Evolutionary conservation across 1,140 invertebrate genomes (phyloP), one percentile per base, ranked within the genome.

Genomic region (Hypothenemus hampei): DNA sequence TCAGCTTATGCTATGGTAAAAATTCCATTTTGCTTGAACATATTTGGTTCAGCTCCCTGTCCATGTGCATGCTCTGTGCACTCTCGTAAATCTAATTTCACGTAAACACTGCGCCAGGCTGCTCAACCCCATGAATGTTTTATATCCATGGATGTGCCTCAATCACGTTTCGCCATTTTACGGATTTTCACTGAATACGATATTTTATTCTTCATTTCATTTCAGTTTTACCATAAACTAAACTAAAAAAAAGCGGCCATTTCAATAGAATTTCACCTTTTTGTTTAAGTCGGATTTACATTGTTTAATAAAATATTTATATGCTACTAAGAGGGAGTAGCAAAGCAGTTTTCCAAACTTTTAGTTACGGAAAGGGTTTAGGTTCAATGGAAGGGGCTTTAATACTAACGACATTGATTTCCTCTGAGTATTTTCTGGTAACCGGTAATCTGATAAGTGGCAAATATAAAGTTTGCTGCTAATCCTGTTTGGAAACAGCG

Each of bases 381-480:
- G n/a, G n/a, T n/a, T n/a, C n/a, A n/a, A n/a, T n/a, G n/a, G n/a
- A n/a, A n/a, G n/a, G n/a, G n/a, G n/a, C n/a, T n/a, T n/a, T n/a
- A n/a, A n/a, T n/a, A n/a, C n/a, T n/a, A n/a, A 31, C 26, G 26
- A 43, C 49, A 52, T 52, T 52, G 49, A 52, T 52, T 52, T 43
- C 49, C 37, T 29, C 49, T 18, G 49, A 39, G 49, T 33, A 52
- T 41, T 49, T 49, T 21, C 26, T n/a, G n/a, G 21, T n/a, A 43
- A 29, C 49, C n/a, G 37, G 37, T 45, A 53, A 53, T 53, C 50
- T 41, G 50, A 53, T 53, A 53, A 45, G 40, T 5, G 29, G 29
- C 26, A 53, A 53, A 53, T 53, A 53, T 44, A 53, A 53, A 53
- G 40, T 53, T 53, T 45, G 33, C n/a, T n/a, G n/a, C 26, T 53